Evolutionary conservation across 2,797 vertebrate genomes (phyloP).

Genomic region (Spondyliosoma cantharus): DNA sequence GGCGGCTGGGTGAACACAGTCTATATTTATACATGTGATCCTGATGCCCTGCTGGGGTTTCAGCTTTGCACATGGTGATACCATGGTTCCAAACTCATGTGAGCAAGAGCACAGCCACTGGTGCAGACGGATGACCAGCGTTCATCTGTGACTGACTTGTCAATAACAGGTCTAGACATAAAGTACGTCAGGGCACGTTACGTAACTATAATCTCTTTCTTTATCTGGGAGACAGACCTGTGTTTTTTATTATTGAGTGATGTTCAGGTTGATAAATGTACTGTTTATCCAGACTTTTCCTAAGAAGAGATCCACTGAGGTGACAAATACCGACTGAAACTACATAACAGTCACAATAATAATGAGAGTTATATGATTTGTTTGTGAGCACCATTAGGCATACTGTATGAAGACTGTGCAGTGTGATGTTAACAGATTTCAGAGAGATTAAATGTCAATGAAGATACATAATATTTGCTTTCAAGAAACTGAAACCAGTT

Average conservation of each 20-base stretch:
- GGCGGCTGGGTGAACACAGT: background rate
- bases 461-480: background rate
- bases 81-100: conserved; percentile 36
- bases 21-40: conserved; percentile 38
- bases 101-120: conserved; percentile 44
- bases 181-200: conserved; percentile 11
- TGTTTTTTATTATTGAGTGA: conserved; percentile 7
- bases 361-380: background rate
- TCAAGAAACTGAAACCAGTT: no score
- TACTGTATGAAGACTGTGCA: conserved; percentile 35
- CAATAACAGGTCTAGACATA: conserved; percentile 57
- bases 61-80: background rate
- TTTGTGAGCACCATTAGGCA: conserved; percentile 20
- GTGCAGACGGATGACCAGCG: conserved; percentile 66
- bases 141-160: conserved; percentile 54
- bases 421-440: conserved; percentile 27
- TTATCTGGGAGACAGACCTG: background rate
- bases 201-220: conserved; percentile 15
- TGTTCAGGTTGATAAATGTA: background rate
- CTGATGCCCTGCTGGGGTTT: conserved; percentile 31
- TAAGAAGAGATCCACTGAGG: background rate
- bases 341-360: conserved; percentile 10
- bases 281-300: background rate
- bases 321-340: background rate
- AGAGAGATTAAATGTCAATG: conserved; percentile 25